Conservation (phyloP, 2,113 vertebrate genomes). For the Sinosuthora webbiana region DNA sequence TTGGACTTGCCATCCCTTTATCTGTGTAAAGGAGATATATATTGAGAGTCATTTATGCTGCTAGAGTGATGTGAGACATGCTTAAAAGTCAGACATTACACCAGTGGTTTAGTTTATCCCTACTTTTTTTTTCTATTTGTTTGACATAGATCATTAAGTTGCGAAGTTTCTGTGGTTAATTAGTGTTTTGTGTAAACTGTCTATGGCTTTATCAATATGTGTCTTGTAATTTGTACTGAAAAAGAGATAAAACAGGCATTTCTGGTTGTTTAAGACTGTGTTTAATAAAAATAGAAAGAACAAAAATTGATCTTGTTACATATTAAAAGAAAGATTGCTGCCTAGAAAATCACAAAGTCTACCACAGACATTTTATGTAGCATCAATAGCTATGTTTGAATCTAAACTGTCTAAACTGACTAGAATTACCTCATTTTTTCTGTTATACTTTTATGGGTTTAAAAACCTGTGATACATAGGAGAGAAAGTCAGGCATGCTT, state of each 20-base stretch:
- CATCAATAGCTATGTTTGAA: background rate
- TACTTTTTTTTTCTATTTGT: background rate
- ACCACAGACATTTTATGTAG: background rate
- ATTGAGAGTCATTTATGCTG: background rate
- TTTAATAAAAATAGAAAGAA: background rate
- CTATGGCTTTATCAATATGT: background rate
- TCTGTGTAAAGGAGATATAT: background rate
- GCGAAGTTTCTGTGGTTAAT: background rate
- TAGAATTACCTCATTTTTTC: background rate
- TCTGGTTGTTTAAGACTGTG: background rate
- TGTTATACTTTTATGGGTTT: background rate
- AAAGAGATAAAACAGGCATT: background rate
- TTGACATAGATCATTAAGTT: background rate
- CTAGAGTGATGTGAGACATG: background rate
- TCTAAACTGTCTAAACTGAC: background rate
- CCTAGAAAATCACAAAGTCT: background rate
- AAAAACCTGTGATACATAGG: background rate
- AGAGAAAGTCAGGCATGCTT: background rate
- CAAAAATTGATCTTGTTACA: background rate
- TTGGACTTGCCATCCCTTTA: background rate
- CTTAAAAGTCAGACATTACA: background rate
- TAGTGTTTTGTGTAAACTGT: slow-evolving; percentile 18
- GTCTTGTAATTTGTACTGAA: background rate
- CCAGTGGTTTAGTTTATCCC: background rate
- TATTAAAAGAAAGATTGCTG: background rate